Evolutionary conservation across 2,888 invertebrate genomes (phyloP).

Genomic region (Yponomeuta sedellus): DNA sequence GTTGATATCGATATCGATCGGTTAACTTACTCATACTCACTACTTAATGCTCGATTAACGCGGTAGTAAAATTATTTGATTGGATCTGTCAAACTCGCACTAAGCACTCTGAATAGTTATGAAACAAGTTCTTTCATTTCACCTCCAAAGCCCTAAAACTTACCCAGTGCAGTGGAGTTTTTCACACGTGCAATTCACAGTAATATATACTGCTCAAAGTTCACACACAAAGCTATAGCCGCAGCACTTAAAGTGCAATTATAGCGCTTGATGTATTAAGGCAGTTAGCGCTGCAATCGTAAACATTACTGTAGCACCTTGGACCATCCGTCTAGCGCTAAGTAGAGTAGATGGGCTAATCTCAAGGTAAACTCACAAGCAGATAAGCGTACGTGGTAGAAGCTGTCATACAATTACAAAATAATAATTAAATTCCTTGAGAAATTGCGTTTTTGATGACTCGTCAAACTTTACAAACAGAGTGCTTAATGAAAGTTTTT

Average conservation of each 20-base stretch:
- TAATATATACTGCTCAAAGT: not conserved
- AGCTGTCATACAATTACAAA: not conserved
- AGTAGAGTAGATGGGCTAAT: not conserved
- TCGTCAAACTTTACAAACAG: no score
- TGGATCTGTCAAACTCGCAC: no score
- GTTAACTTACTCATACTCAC: no score
- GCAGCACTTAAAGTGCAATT: not conserved
- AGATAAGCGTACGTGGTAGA: not conserved
- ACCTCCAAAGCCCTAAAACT: not conserved
- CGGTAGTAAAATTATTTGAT: no score
- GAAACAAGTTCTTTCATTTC: no score
- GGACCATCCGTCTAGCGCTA: constrained; percentile 21
- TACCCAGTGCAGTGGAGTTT: not conserved
- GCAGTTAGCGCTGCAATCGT: constrained; percentile 23
- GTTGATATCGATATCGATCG: no score
- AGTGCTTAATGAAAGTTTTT: no score
- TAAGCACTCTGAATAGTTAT: no score
- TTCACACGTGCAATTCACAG: not conserved
- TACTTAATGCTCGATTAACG: no score
- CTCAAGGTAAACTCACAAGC: not conserved
- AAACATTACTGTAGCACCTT: constrained; percentile 24
- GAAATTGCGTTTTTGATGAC: no score
- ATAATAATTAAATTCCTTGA: no score
- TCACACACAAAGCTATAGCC: not conserved
- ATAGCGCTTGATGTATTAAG: not conserved